phyloP scores from a whole-genome alignment of 2,888 invertebrate genomes.

The Crocallis elinguaria region DNA sequence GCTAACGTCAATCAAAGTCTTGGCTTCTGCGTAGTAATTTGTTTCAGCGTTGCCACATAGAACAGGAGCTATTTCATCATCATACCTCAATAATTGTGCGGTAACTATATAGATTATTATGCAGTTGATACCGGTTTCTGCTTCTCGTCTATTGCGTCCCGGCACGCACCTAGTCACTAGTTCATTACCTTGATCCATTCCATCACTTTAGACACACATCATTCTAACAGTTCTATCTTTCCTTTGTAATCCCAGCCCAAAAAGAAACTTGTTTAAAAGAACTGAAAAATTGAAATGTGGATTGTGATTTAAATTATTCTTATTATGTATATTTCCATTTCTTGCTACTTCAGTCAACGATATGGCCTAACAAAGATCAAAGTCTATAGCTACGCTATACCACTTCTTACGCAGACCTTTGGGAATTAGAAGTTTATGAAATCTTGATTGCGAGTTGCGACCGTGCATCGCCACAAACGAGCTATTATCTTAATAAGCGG shows the following conservation, averaged over 20 bases:
- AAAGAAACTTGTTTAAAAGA: neutral
- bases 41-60: constrained; percentile 26
- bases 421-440: constrained; percentile 61
- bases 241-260: constrained; percentile 8
- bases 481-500: constrained; percentile 74
- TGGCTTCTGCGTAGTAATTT: constrained; percentile 18
- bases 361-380: constrained; percentile 31
- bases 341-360: constrained; percentile 2
- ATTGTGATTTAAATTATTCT: neutral
- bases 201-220: constrained; percentile 21
- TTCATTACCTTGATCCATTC: constrained; percentile 28
- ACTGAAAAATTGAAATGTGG: neutral
- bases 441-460: constrained; percentile 46
- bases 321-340: neutral
- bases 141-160: constrained; percentile 32
- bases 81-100: constrained; percentile 36
- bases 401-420: constrained; percentile 35
- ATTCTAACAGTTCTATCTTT: constrained; percentile 12
- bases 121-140: constrained; percentile 31
- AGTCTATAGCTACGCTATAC: constrained; percentile 17
- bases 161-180: constrained; percentile 31
- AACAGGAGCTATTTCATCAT: constrained; percentile 30
- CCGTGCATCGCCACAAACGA: constrained; percentile 41
- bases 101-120: constrained; percentile 37
- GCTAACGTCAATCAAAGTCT: constrained; percentile 32